Evolutionary conservation across 1,140 invertebrate genomes (phyloP).

Genomic region (Ceratitis capitata): DNA sequence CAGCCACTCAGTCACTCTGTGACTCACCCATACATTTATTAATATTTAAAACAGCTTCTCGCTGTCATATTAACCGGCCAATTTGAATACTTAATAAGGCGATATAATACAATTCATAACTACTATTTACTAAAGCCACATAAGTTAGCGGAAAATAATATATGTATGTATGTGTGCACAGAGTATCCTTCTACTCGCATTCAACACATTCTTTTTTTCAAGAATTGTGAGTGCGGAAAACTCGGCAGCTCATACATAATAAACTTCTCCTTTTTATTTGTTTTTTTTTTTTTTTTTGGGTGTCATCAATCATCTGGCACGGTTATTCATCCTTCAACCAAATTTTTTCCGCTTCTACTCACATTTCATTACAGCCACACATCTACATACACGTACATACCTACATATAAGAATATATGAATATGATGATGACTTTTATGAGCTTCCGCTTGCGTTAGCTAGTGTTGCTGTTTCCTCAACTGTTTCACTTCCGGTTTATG

Average conservation of each 20-base stretch:
- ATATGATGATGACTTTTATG: conserved; percentile 18
- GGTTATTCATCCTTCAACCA: neutral
- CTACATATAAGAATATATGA: neutral
- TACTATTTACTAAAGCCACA: neutral
- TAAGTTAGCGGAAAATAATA: neutral
- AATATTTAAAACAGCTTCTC: neutral
- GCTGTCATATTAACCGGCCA: neutral
- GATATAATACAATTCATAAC: conserved; percentile 26
- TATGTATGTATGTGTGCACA: too few species aligned
- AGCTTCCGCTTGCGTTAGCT: conserved; percentile 39
- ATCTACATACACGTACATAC: neutral
- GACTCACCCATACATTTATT: neutral
- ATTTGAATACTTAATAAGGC: conserved; percentile 28
- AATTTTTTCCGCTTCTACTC: neutral
- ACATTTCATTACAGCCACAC: too few species aligned
- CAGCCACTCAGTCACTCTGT: neutral
- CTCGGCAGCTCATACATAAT: neutral
- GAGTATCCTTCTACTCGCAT: neutral
- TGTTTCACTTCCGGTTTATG: conserved; percentile 37
- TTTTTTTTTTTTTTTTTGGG: neutral
- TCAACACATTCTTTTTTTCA: too few species aligned
- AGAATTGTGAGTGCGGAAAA: neutral
- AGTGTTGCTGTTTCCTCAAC: conserved; percentile 2
- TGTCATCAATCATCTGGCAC: conserved; percentile 15
- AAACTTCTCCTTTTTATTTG: neutral